Percentiles rank a stretch among this genome's conserved stretches.
phyloP scores from a whole-genome alignment of 2,888 invertebrate species.

The Apodemia mormo region DNA sequence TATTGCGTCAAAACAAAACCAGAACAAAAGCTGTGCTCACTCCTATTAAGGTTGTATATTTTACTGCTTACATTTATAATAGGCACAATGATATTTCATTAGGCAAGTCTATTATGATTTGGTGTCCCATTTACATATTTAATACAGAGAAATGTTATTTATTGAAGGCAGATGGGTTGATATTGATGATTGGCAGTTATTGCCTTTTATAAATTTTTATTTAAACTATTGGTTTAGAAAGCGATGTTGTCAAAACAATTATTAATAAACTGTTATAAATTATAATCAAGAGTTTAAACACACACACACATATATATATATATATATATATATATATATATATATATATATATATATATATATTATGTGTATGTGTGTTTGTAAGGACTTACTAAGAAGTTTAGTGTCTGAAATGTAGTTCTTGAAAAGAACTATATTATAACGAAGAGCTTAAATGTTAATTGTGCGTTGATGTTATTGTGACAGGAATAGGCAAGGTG shows the following conservation, averaged over 20 bases:
- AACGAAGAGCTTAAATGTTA: too few species aligned
- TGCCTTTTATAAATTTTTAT: slow-evolving; percentile 1
- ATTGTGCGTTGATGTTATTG: too few species aligned
- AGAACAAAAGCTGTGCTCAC: slow-evolving; percentile 33
- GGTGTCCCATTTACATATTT: slow-evolving; percentile 16
- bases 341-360: too few species aligned
- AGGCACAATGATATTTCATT: slow-evolving; percentile 23
- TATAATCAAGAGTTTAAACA: not conserved
- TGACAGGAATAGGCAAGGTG: too few species aligned
- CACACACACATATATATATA: too few species aligned
- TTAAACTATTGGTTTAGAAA: slow-evolving; percentile 7
- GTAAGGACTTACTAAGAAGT: too few species aligned
- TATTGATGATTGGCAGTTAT: slow-evolving; percentile 17
- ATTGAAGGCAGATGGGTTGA: slow-evolving; percentile 14
- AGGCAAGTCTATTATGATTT: slow-evolving; percentile 22
- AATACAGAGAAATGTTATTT: slow-evolving; percentile 21
- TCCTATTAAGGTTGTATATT: slow-evolving; percentile 20
- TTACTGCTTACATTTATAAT: slow-evolving; percentile 19
- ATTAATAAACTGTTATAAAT: not conserved
- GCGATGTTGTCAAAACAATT: not conserved
- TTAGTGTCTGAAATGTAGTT: too few species aligned
- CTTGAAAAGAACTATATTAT: too few species aligned
- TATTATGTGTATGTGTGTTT: too few species aligned
- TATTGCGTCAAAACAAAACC: slow-evolving; percentile 30
- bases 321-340: too few species aligned